A percentile compares a stretch with the other conserved stretches of the same genome.
These are phyloP conservation scores for Rhynchomys soricoides DNA, from an alignment of 2,113 vertebrate species.

Conservation along the genomic window DNA sequence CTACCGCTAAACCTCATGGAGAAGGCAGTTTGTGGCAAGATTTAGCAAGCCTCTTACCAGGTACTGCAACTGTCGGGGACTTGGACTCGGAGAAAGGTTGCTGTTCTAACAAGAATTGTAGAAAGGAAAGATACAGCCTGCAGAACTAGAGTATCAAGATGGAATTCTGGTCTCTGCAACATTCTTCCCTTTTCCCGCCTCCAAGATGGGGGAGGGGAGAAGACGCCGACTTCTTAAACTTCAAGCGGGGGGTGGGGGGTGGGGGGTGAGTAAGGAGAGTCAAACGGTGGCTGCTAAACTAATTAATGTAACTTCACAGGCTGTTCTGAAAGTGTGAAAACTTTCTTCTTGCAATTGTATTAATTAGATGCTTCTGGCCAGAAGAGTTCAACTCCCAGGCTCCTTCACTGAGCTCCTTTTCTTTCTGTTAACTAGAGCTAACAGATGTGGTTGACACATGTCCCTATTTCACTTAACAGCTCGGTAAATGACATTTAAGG, in stretches of 20 bases:
- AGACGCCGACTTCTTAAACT: slow-evolving; percentile 79
- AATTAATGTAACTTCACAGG: slow-evolving; percentile 86
- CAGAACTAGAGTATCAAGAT: slow-evolving; percentile 54
- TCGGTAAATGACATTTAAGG: slow-evolving; percentile 86
- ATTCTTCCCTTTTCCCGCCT: neutral
- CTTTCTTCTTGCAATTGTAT: slow-evolving; percentile 83
- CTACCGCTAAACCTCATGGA: neutral
- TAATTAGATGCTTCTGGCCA: slow-evolving; percentile 83
- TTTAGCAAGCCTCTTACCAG: neutral
- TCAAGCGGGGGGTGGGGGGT: neutral
- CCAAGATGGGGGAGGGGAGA: neutral
- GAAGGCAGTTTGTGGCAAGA: neutral
- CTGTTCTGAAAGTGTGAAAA: slow-evolving; percentile 84
- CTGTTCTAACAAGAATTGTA: neutral
- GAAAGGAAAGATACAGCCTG: neutral
- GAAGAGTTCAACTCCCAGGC: slow-evolving; percentile 80
- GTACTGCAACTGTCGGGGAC: neutral
- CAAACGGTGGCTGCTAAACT: slow-evolving; percentile 82
- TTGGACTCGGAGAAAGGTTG: neutral
- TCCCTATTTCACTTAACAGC: slow-evolving; percentile 82
- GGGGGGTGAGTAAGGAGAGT: neutral
- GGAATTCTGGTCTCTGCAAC: slow-evolving; percentile 73
- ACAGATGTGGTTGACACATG: slow-evolving; percentile 86
- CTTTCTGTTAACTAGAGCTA: slow-evolving; percentile 84
- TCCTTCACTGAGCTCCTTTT: slow-evolving; percentile 72